phyloP scores from a whole-genome alignment of 2,113 vertebrate genomes.

The Prochilodus magdalenae region DNA sequence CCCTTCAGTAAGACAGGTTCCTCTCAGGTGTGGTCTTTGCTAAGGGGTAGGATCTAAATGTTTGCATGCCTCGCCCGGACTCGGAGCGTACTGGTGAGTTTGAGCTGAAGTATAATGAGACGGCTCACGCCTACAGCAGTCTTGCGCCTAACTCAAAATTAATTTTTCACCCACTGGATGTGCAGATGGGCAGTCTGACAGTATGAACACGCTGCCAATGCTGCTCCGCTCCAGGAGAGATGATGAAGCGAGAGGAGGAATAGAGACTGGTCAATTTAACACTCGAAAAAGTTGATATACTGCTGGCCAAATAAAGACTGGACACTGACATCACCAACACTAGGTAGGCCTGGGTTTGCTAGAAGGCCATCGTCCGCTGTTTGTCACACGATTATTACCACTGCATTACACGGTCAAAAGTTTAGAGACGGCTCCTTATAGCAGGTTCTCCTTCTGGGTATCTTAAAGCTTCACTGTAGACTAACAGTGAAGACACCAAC shows the following conservation, averaged over 20 bases:
- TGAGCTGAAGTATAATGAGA: not conserved
- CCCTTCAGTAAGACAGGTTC: not conserved
- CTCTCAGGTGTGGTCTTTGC: not conserved
- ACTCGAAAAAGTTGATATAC: constrained; percentile 2
- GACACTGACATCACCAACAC: not conserved
- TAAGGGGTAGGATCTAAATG: not conserved
- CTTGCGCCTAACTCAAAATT: constrained; percentile 8
- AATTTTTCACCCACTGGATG: constrained; percentile 8
- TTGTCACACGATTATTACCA: no score
- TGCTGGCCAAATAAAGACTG: not conserved
- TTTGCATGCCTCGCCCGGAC: not conserved
- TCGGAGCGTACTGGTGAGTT: not conserved
- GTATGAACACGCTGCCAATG: not conserved
- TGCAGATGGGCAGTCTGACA: constrained; percentile 11
- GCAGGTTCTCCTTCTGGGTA: no score
- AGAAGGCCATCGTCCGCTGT: no score
- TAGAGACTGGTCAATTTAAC: not conserved
- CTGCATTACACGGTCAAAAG: no score
- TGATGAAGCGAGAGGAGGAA: not conserved
- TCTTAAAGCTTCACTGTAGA: no score
- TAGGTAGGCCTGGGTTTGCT: not conserved
- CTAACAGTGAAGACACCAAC: no score
- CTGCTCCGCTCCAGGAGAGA: not conserved
- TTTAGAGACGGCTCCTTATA: no score
- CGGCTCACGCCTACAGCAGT: not conserved